Conservation (phyloP, 1,140 invertebrate species). For the Lucilia cuprina region DNA sequence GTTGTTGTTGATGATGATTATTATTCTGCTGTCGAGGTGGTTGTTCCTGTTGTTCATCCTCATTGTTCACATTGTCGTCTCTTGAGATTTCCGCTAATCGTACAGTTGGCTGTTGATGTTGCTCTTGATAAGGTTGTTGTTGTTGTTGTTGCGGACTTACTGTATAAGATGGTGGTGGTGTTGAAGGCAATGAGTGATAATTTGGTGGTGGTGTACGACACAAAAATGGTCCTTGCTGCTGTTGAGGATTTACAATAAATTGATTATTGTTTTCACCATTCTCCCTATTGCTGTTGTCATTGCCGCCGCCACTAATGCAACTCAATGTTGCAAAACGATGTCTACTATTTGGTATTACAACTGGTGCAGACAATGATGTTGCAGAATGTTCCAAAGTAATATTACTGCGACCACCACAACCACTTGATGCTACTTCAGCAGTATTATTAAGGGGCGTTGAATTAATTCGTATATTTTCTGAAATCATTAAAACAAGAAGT, state of each 20-base stretch:
- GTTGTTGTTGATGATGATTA: conserved; percentile 47
- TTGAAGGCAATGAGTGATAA: conserved; percentile 45
- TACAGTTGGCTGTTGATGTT: conserved; percentile 33
- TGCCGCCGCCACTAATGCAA: conserved; percentile 2
- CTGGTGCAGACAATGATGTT: background rate
- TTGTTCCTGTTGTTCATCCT: conserved; percentile 45
- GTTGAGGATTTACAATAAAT: conserved; percentile 35
- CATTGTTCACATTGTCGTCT: conserved; percentile 1
- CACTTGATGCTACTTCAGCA: conserved; percentile 6
- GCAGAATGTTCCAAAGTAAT: background rate
- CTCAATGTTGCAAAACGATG: conserved; percentile 26
- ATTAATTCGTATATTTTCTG: conserved; percentile 6
- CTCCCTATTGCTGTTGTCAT: background rate
- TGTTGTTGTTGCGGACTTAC: conserved; percentile 39
- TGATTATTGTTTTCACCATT: background rate
- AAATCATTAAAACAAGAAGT: conserved; percentile 3
- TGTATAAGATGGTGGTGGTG: conserved; percentile 56
- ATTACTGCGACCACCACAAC: background rate
- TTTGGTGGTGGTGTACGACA: conserved; percentile 48
- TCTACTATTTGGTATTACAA: background rate
- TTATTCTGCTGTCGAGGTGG: conserved; percentile 40
- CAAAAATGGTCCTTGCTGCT: conserved; percentile 35
- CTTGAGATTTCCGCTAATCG: conserved; percentile 8
- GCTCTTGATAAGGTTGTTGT: conserved; percentile 42
- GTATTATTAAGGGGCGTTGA: conserved; percentile 16